Evolutionary conservation across 2,888 invertebrate genomes (phyloP), one percentile per base, ranked within the genome.

Genomic region (Ophion costatus): DNA sequence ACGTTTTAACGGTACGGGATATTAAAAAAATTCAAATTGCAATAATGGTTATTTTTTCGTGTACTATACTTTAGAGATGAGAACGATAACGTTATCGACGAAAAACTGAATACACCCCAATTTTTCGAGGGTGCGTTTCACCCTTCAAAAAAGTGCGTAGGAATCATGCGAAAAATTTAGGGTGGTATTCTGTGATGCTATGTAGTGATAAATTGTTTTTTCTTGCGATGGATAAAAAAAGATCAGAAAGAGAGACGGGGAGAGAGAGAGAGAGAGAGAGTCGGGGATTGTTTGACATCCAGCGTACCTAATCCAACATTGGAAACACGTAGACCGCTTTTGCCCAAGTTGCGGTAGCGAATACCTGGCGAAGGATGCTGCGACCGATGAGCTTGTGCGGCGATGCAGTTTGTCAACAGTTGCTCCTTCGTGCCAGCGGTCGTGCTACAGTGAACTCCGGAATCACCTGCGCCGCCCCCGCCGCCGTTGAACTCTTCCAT

Each of bases 251-350:
- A 45, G 20, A 73, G 24, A 57, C 56, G 56, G 63, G 66, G n/a
- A 79, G 56, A 63, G 66, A 75, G 45, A 71, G 61, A 84, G 45
- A 71, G 71, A 80, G 38, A 83, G 51, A 76, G 77, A 86, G 79
- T 80, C 45, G 87, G 88, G 88, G 88, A 83, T 85, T 83, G 85
- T 83, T 87, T 87, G 84, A 90, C 88, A 90, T 90, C 88, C 85
- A 89, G 92, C 95, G 94, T 94, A 96, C 96, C 96, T 90, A 99
- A 95, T 88, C 98, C 98, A 89, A 99, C 97, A 94, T 98, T 98
- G 89, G 98, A 98, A 86, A 99, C 98, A 88, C 98, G 95, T 87
- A 99, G 96, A 75, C 99, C 99, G 92, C 98, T 98, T 94, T 99
- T 99, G 89, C 99, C 99, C 89, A 99, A 95, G 94, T 98, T 98